Evolutionary conservation across 2,113 vertebrate species (phyloP).

Genomic region (Carettochelys insculpta): DNA sequence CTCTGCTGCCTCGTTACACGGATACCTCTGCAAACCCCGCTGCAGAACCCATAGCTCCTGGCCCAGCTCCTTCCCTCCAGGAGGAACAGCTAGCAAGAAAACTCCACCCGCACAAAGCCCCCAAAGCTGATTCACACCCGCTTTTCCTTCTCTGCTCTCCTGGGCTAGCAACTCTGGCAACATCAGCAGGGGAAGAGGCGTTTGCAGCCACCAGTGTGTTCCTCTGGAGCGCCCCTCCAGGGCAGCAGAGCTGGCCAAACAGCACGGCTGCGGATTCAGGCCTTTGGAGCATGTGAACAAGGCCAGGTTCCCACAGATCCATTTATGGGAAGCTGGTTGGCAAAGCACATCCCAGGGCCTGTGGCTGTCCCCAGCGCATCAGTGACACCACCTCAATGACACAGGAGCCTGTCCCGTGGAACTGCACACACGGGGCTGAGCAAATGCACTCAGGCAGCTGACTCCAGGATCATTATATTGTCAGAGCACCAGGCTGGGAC

Average conservation of each 20-base stretch:
- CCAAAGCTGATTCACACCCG: neutral
- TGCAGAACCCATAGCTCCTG: neutral
- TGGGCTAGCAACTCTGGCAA: neutral
- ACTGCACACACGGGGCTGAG: neutral
- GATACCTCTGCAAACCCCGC: neutral
- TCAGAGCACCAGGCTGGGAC: neutral
- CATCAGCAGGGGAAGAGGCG: neutral
- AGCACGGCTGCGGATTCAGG: no score
- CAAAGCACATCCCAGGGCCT: neutral
- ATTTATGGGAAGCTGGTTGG: no score
- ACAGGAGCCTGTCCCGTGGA: neutral
- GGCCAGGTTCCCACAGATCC: no score
- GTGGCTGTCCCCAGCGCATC: no score
- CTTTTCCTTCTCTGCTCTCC: neutral
- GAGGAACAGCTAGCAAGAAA: neutral
- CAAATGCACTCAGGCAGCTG: no score
- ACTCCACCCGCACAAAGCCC: neutral
- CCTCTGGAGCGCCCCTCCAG: neutral
- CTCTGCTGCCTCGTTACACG: no score
- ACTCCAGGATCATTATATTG: no score
- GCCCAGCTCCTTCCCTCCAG: neutral
- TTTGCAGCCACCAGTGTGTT: neutral
- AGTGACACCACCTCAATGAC: no score
- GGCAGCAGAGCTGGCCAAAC: no score
- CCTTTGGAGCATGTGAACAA: neutral